Conservation (phyloP, 2,797 vertebrate genomes). For the Rhinophrynus dorsalis region DNA sequence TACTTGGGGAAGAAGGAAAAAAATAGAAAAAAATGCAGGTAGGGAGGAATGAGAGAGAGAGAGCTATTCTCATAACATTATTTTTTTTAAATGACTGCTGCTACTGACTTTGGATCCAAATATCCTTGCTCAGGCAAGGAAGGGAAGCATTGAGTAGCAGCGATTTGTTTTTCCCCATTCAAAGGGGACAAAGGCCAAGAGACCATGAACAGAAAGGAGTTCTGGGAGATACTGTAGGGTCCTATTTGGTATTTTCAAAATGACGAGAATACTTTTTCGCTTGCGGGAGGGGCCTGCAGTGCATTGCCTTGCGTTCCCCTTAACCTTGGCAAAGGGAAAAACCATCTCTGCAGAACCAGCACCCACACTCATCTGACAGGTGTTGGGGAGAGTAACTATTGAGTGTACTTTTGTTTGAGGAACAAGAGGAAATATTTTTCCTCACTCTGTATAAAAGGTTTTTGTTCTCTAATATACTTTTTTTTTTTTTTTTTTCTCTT, state of each 20-base stretch:
- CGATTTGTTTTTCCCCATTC: conserved; percentile 29
- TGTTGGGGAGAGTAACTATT: not conserved
- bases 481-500: conserved; percentile 54
- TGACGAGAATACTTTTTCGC: not conserved
- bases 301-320: conserved; percentile 15
- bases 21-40: conserved; percentile 51
- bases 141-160: conserved; percentile 30
- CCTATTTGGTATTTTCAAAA: conserved; percentile 19
- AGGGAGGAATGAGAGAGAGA: conserved; percentile 59
- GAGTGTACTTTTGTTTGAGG: conserved; percentile 49
- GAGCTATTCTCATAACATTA: conserved; percentile 75
- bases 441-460: conserved; percentile 62
- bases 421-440: conserved; percentile 59
- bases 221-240: conserved; percentile 18
- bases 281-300: conserved; percentile 15
- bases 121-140: conserved; percentile 11
- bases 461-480: conserved; percentile 38
- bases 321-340: conserved; percentile 19
- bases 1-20: conserved; percentile 47
- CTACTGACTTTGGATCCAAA: conserved; percentile 80
- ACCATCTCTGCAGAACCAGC: conserved; percentile 8
- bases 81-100: conserved; percentile 86
- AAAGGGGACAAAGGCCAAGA: conserved; percentile 32
- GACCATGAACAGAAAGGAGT: conserved; percentile 15
- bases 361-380: not conserved